Conservation (phyloP, 2,797 vertebrate genomes). For the Etheostoma perlongum region DNA sequence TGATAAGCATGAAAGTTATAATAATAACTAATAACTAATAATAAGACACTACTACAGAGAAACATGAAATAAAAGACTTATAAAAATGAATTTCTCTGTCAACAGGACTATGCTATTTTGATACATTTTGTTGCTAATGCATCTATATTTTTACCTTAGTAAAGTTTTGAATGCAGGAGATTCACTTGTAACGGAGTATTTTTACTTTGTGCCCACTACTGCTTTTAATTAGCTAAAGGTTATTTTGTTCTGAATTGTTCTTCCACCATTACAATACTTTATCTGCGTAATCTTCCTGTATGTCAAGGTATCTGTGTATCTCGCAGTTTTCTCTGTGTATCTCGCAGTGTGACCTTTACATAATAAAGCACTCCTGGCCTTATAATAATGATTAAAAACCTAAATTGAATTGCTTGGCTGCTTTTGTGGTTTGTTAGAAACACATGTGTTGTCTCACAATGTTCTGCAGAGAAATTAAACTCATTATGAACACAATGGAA, state of each 20-base stretch:
- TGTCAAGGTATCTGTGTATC: background rate
- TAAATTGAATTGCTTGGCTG: background rate
- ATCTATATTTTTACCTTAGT: background rate
- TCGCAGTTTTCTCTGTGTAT: background rate
- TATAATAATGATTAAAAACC: slow-evolving; percentile 22
- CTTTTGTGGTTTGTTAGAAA: background rate
- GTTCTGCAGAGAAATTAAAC: background rate
- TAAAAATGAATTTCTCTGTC: too few species aligned
- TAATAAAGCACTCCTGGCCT: slow-evolving; percentile 19
- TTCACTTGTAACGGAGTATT: background rate
- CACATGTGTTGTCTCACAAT: background rate
- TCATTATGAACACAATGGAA: too few species aligned
- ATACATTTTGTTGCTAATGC: slow-evolving; percentile 1
- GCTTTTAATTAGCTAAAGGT: background rate
- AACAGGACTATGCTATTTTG: background rate
- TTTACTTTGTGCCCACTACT: background rate
- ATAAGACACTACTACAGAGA: too few species aligned
- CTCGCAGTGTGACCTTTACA: background rate
- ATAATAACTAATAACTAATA: too few species aligned
- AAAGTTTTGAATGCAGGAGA: background rate
- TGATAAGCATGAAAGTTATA: too few species aligned
- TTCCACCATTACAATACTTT: background rate
- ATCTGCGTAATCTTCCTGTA: background rate
- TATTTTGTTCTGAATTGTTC: background rate
- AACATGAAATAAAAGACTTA: too few species aligned